Percentiles rank a stretch among this genome's conserved stretches.
Conservation (phyloP, 2,113 vertebrate species). For the Semicossyphus pulcher region DNA sequence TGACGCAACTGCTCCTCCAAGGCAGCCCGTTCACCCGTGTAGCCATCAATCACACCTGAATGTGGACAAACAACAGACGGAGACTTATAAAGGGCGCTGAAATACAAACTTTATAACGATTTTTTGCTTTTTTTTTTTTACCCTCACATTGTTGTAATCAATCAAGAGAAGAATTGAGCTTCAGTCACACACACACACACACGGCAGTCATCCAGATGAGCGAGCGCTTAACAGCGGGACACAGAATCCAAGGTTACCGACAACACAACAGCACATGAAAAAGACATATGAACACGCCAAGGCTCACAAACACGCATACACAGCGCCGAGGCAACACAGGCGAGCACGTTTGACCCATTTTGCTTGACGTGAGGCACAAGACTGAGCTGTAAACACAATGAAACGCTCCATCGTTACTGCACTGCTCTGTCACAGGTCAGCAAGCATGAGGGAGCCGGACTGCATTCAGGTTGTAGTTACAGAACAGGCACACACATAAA, state of each 20-base stretch:
- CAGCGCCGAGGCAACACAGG: constrained; percentile 26
- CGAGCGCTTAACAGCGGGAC: constrained; percentile 13
- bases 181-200: not conserved
- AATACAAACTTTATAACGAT: not conserved
- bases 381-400: constrained; percentile 61
- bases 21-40: constrained; percentile 90
- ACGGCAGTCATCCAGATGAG: constrained; percentile 38
- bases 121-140: not conserved
- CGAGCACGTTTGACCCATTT: constrained; percentile 72
- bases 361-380: constrained; percentile 50
- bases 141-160: not conserved
- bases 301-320: constrained; percentile 21
- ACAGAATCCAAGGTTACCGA: constrained; percentile 44
- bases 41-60: constrained; percentile 93
- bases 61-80: not conserved
- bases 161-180: not conserved
- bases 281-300: constrained; percentile 1
- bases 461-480: constrained; percentile 29
- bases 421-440: constrained; percentile 71
- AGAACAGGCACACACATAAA: not conserved
- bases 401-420: constrained; percentile 59
- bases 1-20: constrained; percentile 91
- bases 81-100: not conserved
- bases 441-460: constrained; percentile 59
- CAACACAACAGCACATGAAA: constrained; percentile 3